These are phyloP conservation scores for Scaptomyza graminum DNA, from an alignment of 1,140 invertebrate species.

Conservation along the genomic window DNA sequence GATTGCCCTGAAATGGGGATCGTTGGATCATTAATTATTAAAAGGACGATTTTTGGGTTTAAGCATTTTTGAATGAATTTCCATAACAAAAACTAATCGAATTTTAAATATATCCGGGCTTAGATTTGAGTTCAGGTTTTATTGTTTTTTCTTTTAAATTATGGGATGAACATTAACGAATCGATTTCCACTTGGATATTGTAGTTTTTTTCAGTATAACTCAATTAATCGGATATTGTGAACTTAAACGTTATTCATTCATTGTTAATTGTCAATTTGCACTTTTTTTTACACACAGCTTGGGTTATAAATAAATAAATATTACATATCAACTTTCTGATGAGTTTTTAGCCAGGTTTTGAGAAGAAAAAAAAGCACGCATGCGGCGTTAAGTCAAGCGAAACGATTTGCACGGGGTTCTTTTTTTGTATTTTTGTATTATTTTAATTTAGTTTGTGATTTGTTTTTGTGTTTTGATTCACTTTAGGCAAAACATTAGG, in stretches of 20 bases:
- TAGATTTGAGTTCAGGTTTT: too few relatives aligned
- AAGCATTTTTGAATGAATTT: too few relatives aligned
- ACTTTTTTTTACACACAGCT: constrained; percentile 15
- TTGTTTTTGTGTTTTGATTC: constrained; percentile 22
- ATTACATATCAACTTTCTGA: neutral
- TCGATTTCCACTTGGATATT: too few relatives aligned
- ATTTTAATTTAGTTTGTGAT: constrained; percentile 2
- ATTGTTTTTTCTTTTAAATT: too few relatives aligned
- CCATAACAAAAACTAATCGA: too few relatives aligned
- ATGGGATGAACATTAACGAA: too few relatives aligned
- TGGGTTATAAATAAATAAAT: constrained; percentile 10
- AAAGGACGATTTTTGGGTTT: too few relatives aligned
- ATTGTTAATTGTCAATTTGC: constrained; percentile 32
- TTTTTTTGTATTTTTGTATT: constrained; percentile 20
- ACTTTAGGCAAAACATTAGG: constrained; percentile 24
- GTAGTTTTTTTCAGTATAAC: too few relatives aligned
- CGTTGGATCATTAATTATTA: too few relatives aligned
- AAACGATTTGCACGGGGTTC: constrained; percentile 48
- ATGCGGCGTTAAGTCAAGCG: constrained; percentile 54
- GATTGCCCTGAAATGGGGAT: too few relatives aligned
- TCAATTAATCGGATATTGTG: constrained; percentile 1
- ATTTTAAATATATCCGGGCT: too few relatives aligned
- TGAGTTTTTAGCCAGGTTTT: constrained; percentile 41
- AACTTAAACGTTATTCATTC: neutral
- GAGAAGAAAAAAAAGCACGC: neutral